A percentile compares a stretch with the other conserved stretches of the same genome.
Conservation (phyloP, 2,888 invertebrate species). For the Ophraella communa region DNA sequence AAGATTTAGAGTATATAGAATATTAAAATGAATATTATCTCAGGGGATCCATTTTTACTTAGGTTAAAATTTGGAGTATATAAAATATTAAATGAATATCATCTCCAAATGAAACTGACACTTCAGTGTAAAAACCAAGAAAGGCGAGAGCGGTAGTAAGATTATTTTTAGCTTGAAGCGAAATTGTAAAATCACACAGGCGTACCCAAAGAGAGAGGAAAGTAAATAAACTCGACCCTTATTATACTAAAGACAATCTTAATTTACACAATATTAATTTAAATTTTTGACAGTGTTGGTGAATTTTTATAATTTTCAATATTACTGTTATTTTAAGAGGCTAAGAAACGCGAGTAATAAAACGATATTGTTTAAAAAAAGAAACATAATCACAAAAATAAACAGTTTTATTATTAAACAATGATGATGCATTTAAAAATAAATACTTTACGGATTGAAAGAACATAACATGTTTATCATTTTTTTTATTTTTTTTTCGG, state of each 20-base stretch:
- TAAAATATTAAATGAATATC: neutral
- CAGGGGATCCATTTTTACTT: neutral
- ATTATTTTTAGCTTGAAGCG: constrained; percentile 3
- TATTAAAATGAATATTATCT: neutral
- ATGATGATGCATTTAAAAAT: too few relatives aligned
- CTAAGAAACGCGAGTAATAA: too few relatives aligned
- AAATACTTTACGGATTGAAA: too few relatives aligned
- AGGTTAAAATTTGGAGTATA: neutral
- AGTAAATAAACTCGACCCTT: neutral
- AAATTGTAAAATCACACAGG: neutral
- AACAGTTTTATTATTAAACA: too few relatives aligned
- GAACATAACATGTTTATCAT: too few relatives aligned
- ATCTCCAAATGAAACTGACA: neutral
- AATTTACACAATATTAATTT: neutral
- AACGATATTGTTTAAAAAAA: too few relatives aligned
- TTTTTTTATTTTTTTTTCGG: too few relatives aligned
- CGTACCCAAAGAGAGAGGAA: neutral
- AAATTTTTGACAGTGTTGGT: neutral
- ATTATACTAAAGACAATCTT: neutral
- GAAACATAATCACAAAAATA: too few relatives aligned
- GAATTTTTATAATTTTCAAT: neutral
- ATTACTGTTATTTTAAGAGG: too few relatives aligned
- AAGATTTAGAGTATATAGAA: too few relatives aligned
- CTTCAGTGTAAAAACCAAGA: neutral
- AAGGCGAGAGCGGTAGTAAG: constrained; percentile 1